Conservation (phyloP, 2,113 vertebrate species). For the Anser cygnoides region DNA sequence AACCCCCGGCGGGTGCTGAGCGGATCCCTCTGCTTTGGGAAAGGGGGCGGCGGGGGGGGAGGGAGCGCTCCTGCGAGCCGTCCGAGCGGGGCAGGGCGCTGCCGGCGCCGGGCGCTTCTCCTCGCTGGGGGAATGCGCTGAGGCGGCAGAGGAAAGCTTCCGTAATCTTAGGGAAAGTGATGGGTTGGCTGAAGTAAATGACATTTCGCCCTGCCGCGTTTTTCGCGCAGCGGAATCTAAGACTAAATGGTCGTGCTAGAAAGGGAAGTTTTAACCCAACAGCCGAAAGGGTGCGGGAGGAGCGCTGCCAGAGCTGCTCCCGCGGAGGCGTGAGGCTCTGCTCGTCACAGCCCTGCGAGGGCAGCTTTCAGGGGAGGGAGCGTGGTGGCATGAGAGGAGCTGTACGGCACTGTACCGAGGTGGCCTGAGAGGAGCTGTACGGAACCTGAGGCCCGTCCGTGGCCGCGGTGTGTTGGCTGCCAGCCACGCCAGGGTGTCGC, state of each 20-base stretch:
- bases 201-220: not conserved
- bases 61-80: too few relatives aligned
- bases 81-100: not conserved
- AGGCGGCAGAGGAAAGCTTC: not conserved
- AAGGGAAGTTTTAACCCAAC: not conserved
- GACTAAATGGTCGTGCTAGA: not conserved
- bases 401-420: too few relatives aligned
- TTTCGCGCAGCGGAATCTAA: not conserved
- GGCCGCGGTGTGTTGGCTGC: rapidly evolving
- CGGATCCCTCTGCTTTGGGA: too few relatives aligned
- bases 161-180: rapidly evolving
- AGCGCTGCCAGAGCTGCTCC: not conserved
- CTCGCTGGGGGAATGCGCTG: not conserved
- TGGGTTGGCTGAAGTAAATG: not conserved
- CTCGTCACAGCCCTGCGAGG: not conserved
- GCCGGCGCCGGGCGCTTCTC: too few relatives aligned
- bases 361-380: too few relatives aligned
- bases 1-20: too few relatives aligned
- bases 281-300: not conserved
- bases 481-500: not conserved
- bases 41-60: too few relatives aligned
- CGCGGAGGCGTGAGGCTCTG: rapidly evolving
- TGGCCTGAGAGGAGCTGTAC: too few relatives aligned
- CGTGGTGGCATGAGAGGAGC: too few relatives aligned
- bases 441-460: not conserved